Conservation (phyloP, 1,140 invertebrate species). For the Drosophila cardini region DNA sequence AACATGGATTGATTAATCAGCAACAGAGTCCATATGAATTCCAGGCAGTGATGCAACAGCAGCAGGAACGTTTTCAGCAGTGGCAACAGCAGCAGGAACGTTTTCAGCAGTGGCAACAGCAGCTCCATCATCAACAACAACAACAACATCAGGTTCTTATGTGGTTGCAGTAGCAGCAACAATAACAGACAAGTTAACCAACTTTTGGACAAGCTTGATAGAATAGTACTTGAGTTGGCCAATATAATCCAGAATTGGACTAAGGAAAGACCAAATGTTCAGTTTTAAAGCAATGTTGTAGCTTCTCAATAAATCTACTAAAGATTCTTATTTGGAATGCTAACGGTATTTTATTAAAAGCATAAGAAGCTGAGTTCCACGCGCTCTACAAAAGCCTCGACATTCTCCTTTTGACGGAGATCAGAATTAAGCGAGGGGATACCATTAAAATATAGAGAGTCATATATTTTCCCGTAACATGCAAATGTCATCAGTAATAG, state of each 20-base stretch:
- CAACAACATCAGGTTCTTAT: conserved; percentile 11
- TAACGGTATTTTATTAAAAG: too few relatives aligned
- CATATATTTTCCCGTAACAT: too few relatives aligned
- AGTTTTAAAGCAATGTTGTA: background rate
- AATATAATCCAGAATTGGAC: background rate
- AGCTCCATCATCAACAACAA: too few relatives aligned
- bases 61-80: too few relatives aligned
- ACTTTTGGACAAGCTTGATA: conserved; percentile 13
- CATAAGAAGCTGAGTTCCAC: too few relatives aligned
- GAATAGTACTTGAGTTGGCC: background rate
- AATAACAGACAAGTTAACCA: background rate
- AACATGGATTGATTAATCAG: background rate
- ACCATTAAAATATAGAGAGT: too few relatives aligned
- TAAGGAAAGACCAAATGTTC: background rate
- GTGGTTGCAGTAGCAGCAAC: conserved; percentile 8
- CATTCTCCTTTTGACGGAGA: too few relatives aligned
- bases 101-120: too few relatives aligned
- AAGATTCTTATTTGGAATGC: conserved; percentile 12
- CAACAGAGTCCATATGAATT: background rate
- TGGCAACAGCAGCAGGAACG: too few relatives aligned
- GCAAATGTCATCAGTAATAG: too few relatives aligned
- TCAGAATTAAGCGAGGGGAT: too few relatives aligned
- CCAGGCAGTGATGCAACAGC: background rate
- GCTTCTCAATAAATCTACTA: conserved; percentile 12
- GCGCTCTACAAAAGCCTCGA: too few relatives aligned